Conservation (phyloP, 2,888 invertebrate species). For the Polydrusus cervinus region DNA sequence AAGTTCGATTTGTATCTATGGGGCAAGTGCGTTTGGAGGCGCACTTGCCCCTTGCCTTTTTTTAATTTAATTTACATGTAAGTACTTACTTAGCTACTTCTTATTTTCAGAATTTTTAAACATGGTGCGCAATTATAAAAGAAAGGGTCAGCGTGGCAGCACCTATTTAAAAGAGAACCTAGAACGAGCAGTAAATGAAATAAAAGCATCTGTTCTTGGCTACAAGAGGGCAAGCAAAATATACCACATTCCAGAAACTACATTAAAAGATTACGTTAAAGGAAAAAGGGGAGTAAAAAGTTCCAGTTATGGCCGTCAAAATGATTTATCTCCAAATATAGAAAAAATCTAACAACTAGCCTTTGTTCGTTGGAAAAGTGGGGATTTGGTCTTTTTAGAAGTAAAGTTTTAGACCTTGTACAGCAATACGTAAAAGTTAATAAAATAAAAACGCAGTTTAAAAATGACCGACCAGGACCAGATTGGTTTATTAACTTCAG, state of each 20-base stretch:
- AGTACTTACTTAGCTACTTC: not conserved
- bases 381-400: no score
- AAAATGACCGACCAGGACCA: slow-evolving; percentile 28
- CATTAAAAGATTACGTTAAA: slow-evolving; percentile 21
- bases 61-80: slow-evolving; percentile 1
- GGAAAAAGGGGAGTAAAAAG: slow-evolving; percentile 28
- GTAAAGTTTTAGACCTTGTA: no score
- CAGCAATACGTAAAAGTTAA: slow-evolving; percentile 30
- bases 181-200: slow-evolving; percentile 6
- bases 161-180: no score
- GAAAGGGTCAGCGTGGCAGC: no score
- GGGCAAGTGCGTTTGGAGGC: no score
- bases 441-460: slow-evolving; percentile 23
- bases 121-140: no score
- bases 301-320: not conserved
- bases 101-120: not conserved
- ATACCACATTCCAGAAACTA: slow-evolving; percentile 20
- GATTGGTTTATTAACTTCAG: slow-evolving; percentile 34
- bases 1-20: no score
- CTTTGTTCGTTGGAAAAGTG: slow-evolving; percentile 33
- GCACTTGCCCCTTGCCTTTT: slow-evolving; percentile 32
- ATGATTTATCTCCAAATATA: no score
- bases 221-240: slow-evolving; percentile 5
- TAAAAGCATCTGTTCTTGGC: slow-evolving; percentile 4
- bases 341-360: slow-evolving; percentile 18